These are phyloP conservation scores for Polia nebulosa DNA, from an alignment of 2,888 invertebrate genomes.

Conservation along the genomic window DNA sequence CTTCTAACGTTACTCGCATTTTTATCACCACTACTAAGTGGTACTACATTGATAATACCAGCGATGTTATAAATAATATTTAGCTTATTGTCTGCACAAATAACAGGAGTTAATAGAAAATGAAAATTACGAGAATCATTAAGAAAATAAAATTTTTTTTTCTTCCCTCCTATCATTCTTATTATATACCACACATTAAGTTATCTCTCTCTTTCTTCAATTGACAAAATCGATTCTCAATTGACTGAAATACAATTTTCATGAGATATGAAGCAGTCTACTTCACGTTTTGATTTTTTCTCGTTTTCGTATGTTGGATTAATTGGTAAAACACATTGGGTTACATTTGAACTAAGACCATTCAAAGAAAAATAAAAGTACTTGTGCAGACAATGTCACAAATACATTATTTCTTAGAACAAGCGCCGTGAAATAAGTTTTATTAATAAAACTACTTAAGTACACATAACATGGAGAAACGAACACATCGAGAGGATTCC, in stretches of 20 bases:
- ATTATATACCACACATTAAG: slow-evolving; percentile 2
- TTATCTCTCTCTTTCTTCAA: slow-evolving; percentile 39
- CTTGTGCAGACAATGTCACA: slow-evolving; percentile 58
- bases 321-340: slow-evolving; percentile 48
- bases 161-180: background rate
- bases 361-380: slow-evolving; percentile 24
- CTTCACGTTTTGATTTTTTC: background rate
- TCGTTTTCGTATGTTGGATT: no score
- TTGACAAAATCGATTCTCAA: slow-evolving; percentile 45
- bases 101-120: slow-evolving; percentile 11
- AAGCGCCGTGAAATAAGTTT: slow-evolving; percentile 47
- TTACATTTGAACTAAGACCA: slow-evolving; percentile 10
- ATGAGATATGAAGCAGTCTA: slow-evolving; percentile 5
- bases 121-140: background rate
- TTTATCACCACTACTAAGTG: background rate
- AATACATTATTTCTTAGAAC: slow-evolving; percentile 25
- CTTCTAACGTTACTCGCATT: background rate
- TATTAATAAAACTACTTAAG: slow-evolving; percentile 39
- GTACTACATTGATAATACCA: slow-evolving; percentile 67
- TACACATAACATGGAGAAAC: slow-evolving; percentile 39
- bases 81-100: slow-evolving; percentile 57
- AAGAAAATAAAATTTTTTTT: background rate
- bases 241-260: slow-evolving; percentile 25
- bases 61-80: slow-evolving; percentile 63
- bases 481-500: slow-evolving; percentile 62